Percentiles rank a stretch among this genome's conserved stretches.
These are phyloP conservation scores for Lasaia peninsularis DNA, from an alignment of 1,140 invertebrate genomes.

Conservation along the genomic window DNA sequence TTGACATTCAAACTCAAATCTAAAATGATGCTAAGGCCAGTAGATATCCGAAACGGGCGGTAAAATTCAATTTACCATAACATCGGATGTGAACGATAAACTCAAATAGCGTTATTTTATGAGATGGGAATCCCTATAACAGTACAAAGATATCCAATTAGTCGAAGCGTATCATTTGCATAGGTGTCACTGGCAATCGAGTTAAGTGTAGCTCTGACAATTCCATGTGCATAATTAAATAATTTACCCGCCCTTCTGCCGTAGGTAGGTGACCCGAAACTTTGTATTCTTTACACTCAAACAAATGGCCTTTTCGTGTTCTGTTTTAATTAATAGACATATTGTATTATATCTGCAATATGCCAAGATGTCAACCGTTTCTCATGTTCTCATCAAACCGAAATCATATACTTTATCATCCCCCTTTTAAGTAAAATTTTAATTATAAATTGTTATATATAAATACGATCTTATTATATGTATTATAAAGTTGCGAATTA, in stretches of 20 bases:
- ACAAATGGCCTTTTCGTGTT: conserved; percentile 21
- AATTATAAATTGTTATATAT: no score
- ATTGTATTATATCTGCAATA: background rate
- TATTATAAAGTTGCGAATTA: no score
- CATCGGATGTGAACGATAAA: conserved; percentile 12
- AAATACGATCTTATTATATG: no score
- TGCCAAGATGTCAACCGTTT: background rate
- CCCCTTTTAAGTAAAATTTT: no score
- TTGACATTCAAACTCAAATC: no score
- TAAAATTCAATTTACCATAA: background rate
- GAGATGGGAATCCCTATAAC: conserved; percentile 37
- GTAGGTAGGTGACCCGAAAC: conserved; percentile 32
- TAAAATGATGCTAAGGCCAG: no score
- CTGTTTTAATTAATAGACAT: conserved; percentile 1
- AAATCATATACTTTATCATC: no score
- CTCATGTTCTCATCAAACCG: background rate
- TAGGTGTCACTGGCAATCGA: conserved; percentile 69
- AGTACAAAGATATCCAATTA: conserved; percentile 72
- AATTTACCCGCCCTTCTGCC: conserved; percentile 51
- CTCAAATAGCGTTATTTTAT: conserved; percentile 29
- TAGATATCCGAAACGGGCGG: background rate
- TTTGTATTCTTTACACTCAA: conserved; percentile 27
- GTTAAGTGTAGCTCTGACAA: conserved; percentile 58
- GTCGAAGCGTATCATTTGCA: conserved; percentile 65
- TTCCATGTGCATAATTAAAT: conserved; percentile 68